phyloP scores from a whole-genome alignment of 2,888 invertebrate species.

The Chydorus sphaericus region DNA sequence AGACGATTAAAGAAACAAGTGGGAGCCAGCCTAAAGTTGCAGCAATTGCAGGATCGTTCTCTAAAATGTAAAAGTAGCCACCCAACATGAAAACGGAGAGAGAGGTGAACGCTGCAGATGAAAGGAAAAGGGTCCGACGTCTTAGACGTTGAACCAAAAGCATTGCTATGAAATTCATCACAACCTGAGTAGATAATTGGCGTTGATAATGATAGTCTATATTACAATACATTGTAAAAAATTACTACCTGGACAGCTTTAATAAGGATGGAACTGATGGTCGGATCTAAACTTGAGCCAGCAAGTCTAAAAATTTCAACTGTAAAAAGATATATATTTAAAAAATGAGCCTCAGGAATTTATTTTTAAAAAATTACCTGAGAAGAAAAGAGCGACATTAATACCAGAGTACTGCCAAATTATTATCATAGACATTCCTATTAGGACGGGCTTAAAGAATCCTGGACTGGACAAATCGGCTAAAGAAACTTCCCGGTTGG shows the following conservation, averaged over 20 bases:
- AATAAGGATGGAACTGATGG: neutral
- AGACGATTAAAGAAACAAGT: slow-evolving; percentile 52
- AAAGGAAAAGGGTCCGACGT: slow-evolving; percentile 56
- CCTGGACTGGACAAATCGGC: neutral
- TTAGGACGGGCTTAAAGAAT: neutral
- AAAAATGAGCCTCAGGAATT: too few species aligned
- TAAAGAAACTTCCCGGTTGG: neutral
- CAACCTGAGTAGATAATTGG: neutral
- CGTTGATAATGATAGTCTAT: neutral
- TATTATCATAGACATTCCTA: slow-evolving; percentile 2
- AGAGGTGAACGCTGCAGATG: slow-evolving; percentile 58
- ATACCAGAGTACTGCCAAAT: slow-evolving; percentile 5
- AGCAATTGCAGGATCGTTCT: slow-evolving; percentile 16
- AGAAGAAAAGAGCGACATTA: slow-evolving; percentile 6
- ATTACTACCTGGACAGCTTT: neutral
- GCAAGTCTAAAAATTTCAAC: slow-evolving; percentile 2
- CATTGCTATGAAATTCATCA: slow-evolving; percentile 29
- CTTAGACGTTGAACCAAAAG: slow-evolving; percentile 64
- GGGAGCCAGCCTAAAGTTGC: slow-evolving; percentile 50
- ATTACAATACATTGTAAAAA: too few species aligned
- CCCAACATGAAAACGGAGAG: slow-evolving; percentile 52
- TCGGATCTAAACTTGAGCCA: neutral
- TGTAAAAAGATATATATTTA: too few species aligned
- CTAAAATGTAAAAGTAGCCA: slow-evolving; percentile 47
- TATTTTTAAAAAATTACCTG: too few species aligned